Percentiles rank a stretch among this genome's conserved stretches.
phyloP scores from a whole-genome alignment of 2,797 vertebrate species.

The Synaphobranchus kaupii region DNA sequence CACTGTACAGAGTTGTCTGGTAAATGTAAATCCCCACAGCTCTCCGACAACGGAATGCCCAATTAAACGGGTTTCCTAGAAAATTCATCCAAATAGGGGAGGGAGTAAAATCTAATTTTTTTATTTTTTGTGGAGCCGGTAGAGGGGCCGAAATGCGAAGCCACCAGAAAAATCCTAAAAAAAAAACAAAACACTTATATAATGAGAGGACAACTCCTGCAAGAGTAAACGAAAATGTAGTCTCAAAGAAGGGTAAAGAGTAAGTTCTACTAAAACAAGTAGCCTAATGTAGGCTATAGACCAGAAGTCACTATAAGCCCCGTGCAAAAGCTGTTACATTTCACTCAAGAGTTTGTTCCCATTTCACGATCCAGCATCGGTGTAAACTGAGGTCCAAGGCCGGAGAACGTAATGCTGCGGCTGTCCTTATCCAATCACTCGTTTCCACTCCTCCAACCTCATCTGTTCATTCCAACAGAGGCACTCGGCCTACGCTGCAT shows the following conservation, averaged over 20 bases:
- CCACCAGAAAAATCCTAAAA: not conserved
- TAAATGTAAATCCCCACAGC: not conserved
- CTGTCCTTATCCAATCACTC: not conserved
- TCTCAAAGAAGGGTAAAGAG: not conserved
- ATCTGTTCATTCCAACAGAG: conserved; percentile 16
- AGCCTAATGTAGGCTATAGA: not conserved
- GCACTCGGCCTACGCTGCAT: not conserved
- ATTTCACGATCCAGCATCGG: not conserved
- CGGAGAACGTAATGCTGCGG: not conserved
- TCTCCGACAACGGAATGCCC: not conserved
- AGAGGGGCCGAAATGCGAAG: not conserved
- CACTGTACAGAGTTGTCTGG: not conserved
- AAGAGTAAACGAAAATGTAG: too few relatives aligned
- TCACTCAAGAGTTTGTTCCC: not conserved
- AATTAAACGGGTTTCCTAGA: not conserved
- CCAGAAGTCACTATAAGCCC: not conserved
- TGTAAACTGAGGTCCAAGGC: not conserved
- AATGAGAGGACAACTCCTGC: not conserved
- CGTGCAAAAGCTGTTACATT: not conserved
- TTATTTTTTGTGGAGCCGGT: not conserved
- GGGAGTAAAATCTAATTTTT: not conserved
- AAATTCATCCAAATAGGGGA: not conserved
- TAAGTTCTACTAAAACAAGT: not conserved
- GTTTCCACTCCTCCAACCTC: not conserved
- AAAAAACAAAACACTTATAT: too few relatives aligned